These are phyloP conservation scores for Tylochromis polylepis DNA, from an alignment of 2,113 vertebrate species.

Conservation along the genomic window DNA sequence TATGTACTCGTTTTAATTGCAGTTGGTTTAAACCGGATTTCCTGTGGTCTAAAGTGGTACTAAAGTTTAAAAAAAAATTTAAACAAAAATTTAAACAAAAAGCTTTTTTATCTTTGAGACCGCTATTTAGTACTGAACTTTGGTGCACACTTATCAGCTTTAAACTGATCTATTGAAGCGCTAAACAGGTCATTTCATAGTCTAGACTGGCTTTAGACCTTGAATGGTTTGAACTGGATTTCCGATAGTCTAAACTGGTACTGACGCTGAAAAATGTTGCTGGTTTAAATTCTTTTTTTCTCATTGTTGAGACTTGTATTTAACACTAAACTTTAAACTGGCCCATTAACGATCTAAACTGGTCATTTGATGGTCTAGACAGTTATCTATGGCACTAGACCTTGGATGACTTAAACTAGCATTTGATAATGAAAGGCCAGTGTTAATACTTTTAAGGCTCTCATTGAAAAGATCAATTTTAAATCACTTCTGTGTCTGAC, in stretches of 20 bases:
- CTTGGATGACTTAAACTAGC: neutral
- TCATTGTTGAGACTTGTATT: neutral
- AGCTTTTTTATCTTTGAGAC: neutral
- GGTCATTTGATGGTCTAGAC: neutral
- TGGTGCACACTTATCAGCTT: neutral
- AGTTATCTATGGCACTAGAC: neutral
- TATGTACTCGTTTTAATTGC: no score
- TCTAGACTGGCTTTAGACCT: neutral
- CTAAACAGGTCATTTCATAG: neutral
- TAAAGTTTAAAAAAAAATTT: neutral
- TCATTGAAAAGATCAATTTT: neutral
- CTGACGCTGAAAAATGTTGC: neutral
- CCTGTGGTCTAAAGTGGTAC: neutral
- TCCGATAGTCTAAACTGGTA: no score
- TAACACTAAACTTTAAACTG: neutral
- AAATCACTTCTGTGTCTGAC: neutral
- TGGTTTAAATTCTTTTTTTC: neutral
- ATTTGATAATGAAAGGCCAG: neutral
- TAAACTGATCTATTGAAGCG: neutral
- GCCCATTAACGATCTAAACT: neutral
- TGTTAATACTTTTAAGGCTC: neutral
- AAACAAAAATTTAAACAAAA: no score
- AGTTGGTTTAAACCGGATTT: neutral
- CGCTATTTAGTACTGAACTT: neutral
- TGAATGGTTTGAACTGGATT: neutral